A percentile compares a stretch with the other conserved stretches of the same genome.
phyloP scores from a whole-genome alignment of 2,113 vertebrate species.

The Ceyx cyanopectus region DNA sequence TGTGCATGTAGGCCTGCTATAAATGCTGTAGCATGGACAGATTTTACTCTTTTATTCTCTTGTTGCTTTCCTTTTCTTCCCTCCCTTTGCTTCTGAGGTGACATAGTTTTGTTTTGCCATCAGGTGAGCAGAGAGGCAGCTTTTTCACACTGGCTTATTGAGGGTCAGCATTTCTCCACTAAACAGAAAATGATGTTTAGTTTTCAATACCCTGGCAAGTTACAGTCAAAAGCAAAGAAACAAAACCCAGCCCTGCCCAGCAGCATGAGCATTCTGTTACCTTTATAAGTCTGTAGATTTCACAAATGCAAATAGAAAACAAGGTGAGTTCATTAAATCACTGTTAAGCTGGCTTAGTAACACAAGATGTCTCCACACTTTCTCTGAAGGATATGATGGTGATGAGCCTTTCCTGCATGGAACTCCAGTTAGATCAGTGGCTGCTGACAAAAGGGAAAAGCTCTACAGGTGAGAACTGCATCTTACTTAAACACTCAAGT shows the following conservation, averaged over 20 bases:
- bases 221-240: neutral
- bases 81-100: neutral
- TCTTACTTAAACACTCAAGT: neutral
- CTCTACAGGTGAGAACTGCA: slow-evolving; percentile 77
- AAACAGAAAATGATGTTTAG: neutral
- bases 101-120: neutral
- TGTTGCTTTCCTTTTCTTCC: neutral
- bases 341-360: neutral
- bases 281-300: neutral
- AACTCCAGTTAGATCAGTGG: slow-evolving; percentile 95
- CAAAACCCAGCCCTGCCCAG: accelerated
- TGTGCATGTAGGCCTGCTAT: neutral
- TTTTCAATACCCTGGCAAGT: neutral
- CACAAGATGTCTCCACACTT: neutral
- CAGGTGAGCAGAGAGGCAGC: neutral
- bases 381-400: slow-evolving; percentile 90
- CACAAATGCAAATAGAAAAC: neutral
- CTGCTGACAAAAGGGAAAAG: slow-evolving; percentile 89
- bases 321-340: neutral
- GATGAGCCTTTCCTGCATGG: slow-evolving; percentile 96
- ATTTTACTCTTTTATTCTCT: neutral
- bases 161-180: neutral
- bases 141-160: neutral
- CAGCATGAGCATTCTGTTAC: neutral
- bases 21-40: neutral